Percentiles rank a stretch among this genome's conserved stretches.
phyloP scores from a whole-genome alignment of 2,888 invertebrate genomes.

The Argynnis bischoffii region DNA sequence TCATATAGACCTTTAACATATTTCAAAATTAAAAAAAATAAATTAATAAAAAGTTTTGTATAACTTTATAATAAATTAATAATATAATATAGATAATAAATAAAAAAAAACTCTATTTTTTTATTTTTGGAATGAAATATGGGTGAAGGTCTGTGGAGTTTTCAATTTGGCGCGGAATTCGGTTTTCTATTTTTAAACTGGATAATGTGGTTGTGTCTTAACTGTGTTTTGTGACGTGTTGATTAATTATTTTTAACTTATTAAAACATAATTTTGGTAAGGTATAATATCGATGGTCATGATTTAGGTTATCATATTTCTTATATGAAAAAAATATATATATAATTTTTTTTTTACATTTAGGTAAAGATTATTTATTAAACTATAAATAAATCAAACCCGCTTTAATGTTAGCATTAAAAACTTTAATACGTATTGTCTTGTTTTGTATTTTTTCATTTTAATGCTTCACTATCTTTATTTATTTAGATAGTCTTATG shows the following conservation, averaged over 20 bases:
- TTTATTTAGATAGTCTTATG: too few species aligned
- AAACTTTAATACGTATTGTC: too few species aligned
- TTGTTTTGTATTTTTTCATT: too few species aligned
- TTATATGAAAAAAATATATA: too few species aligned
- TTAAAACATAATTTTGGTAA: background rate
- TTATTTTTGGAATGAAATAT: conserved; percentile 43
- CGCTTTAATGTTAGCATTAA: too few species aligned
- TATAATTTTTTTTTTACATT: too few species aligned
- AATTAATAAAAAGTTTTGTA: background rate
- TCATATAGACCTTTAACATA: conserved; percentile 39
- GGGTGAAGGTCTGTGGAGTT: conserved; percentile 42
- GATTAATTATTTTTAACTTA: background rate
- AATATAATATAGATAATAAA: background rate
- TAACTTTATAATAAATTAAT: background rate
- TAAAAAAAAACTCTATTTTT: background rate
- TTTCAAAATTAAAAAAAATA: background rate
- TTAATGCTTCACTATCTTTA: too few species aligned
- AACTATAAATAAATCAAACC: too few species aligned
- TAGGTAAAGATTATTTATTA: too few species aligned
- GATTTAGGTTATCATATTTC: too few species aligned
- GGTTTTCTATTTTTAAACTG: conserved; percentile 37
- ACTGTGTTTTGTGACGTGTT: conserved; percentile 15
- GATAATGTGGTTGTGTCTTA: conserved; percentile 5
- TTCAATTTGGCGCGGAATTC: conserved; percentile 34
- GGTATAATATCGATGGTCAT: background rate